Percentiles rank a stretch among this genome's conserved stretches.
Evolutionary conservation across 2,888 invertebrate species (phyloP).

Genomic region (Lepidocyrtinus sp.): DNA sequence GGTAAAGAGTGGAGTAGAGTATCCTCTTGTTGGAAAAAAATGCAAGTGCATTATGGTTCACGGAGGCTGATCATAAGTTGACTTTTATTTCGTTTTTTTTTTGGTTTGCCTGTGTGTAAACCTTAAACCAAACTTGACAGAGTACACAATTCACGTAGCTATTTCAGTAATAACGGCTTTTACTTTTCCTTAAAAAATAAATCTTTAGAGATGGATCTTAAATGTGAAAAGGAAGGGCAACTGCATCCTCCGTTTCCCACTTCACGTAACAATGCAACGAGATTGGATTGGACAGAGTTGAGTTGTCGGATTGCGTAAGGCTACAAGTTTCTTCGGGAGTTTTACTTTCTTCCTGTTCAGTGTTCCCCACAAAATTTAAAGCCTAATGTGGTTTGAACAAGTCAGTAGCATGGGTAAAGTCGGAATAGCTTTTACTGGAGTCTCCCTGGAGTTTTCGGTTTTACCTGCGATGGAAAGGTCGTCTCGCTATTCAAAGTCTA

Average conservation of each 20-base stretch:
- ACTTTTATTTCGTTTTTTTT: constrained; percentile 17
- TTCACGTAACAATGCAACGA: background rate
- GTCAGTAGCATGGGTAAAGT: background rate
- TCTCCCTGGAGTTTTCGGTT: no score
- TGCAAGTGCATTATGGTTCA: background rate
- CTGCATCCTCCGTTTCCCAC: constrained; percentile 29
- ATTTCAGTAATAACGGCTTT: constrained; percentile 30
- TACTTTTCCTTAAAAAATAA: constrained; percentile 38
- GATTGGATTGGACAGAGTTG: background rate
- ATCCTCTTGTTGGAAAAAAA: background rate
- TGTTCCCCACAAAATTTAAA: constrained; percentile 28
- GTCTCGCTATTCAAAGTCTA: no score
- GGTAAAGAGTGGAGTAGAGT: background rate
- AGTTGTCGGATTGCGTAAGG: background rate
- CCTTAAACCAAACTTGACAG: background rate
- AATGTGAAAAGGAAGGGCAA: background rate
- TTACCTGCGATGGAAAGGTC: no score
- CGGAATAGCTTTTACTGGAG: constrained; percentile 25
- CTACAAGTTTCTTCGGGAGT: background rate
- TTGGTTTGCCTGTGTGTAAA: background rate
- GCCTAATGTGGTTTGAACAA: constrained; percentile 11
- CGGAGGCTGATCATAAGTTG: constrained; percentile 1
- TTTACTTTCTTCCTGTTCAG: background rate
- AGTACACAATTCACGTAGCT: background rate
- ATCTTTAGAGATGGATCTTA: constrained; percentile 11